Percentiles rank a stretch among this genome's conserved stretches.
Evolutionary conservation across 1,140 invertebrate genomes (phyloP).

Genomic region (Grapholita molesta): DNA sequence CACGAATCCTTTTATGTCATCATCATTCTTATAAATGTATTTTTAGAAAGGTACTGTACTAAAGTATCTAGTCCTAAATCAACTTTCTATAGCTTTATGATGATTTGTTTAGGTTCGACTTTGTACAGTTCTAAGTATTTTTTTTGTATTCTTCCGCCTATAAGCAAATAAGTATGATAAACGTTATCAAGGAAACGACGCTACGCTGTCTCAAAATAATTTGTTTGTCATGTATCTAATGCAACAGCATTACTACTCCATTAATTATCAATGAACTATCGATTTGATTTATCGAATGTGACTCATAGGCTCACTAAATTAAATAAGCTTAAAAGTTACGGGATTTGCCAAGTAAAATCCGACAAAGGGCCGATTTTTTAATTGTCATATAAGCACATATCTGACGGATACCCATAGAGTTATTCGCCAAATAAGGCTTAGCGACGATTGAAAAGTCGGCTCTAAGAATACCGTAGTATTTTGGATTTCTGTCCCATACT

Average conservation of each 20-base stretch:
- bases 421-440: no score
- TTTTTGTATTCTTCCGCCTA: background rate
- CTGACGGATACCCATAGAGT: no score
- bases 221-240: background rate
- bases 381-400: no score
- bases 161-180: background rate
- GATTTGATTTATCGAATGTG: no score
- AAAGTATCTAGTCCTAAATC: background rate
- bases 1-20: no score
- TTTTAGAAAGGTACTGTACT: no score
- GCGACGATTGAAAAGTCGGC: no score
- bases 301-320: no score
- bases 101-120: background rate
- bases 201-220: background rate
- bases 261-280: no score
- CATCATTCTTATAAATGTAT: no score
- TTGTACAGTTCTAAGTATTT: background rate
- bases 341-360: background rate
- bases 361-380: no score
- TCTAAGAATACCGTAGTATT: background rate
- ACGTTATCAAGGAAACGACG: background rate
- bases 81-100: background rate
- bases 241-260: no score
- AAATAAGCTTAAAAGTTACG: background rate
- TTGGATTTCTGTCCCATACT: background rate